A percentile compares a stretch with the other conserved stretches of the same genome.
Evolutionary conservation across 2,888 invertebrate species (phyloP).

Genomic region (Lacanobia oleracea): DNA sequence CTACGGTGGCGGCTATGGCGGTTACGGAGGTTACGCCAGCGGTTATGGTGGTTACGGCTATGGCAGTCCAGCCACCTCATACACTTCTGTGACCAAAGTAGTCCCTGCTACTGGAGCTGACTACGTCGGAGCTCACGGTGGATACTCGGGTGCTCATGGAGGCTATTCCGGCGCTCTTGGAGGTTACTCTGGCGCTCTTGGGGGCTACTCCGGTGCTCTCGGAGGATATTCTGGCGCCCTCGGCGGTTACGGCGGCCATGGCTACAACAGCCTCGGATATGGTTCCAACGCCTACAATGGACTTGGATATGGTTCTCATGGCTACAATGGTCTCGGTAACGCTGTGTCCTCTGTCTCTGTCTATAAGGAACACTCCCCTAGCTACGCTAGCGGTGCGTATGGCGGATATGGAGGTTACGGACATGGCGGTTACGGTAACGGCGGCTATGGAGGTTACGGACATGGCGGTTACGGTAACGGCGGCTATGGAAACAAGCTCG

Average conservation of each 20-base stretch:
- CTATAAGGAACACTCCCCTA: conserved; percentile 59
- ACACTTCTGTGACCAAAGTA: conserved; percentile 65
- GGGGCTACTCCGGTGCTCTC: conserved; percentile 32
- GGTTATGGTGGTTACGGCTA: conserved; percentile 56
- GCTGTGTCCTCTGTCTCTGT: conserved; percentile 70
- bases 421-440: conserved; percentile 40
- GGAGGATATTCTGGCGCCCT: conserved; percentile 45
- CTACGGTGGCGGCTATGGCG: conserved; percentile 42
- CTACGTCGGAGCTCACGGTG: conserved; percentile 41
- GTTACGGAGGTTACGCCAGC: conserved; percentile 14
- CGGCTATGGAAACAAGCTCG: conserved; percentile 55
- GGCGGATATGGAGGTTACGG: conserved; percentile 62
- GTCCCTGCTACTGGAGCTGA: conserved; percentile 50
- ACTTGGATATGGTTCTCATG: conserved; percentile 49
- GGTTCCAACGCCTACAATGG: conserved; percentile 54
- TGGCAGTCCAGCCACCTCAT: conserved; percentile 66
- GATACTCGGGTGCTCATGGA: conserved; percentile 38
- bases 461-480: conserved; percentile 47
- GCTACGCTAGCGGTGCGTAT: conserved; percentile 47
- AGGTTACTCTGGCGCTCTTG: conserved; percentile 43
- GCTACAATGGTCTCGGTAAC: conserved; percentile 56
- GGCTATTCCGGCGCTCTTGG: conserved; percentile 40
- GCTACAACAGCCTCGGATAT: conserved; percentile 47
- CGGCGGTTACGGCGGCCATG: conserved; percentile 58
- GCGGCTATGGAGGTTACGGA: conserved; percentile 44